Percentiles rank a stretch among this genome's conserved stretches.
phyloP scores from a whole-genome alignment of 2,797 vertebrate species.

The Falco cherrug region DNA sequence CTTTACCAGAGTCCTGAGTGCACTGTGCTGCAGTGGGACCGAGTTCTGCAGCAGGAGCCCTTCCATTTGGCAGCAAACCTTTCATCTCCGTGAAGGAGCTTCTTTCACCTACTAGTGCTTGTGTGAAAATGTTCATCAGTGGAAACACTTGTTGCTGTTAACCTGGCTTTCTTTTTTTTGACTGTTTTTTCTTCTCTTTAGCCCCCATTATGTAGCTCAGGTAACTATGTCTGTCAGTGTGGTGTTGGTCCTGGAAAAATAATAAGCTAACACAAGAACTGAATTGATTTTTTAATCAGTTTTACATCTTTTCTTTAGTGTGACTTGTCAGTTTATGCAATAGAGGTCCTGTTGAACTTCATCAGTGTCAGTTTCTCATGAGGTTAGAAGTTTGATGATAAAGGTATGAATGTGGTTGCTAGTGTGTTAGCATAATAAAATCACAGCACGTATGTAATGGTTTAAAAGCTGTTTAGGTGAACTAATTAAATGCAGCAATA shows the following conservation, averaged over 20 bases:
- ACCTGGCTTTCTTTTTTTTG: neutral
- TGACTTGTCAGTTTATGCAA: neutral
- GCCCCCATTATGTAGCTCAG: neutral
- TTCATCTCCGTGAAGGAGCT: neutral
- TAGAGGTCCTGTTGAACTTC: neutral
- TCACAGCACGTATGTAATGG: neutral
- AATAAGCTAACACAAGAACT: neutral
- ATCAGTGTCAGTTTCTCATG: neutral
- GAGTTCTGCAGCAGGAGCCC: neutral
- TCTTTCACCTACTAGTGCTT: neutral
- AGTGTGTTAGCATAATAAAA: neutral
- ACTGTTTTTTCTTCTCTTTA: neutral
- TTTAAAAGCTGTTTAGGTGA: neutral
- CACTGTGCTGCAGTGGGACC: accelerated
- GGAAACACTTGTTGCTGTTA: neutral
- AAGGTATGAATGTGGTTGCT: neutral
- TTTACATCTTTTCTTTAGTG: neutral
- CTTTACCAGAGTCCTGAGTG: neutral
- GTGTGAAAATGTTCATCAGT: neutral
- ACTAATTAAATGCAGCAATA: slow-evolving; percentile 8
- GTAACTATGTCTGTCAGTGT: neutral
- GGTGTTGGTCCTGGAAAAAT: neutral
- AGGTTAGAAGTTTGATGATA: neutral
- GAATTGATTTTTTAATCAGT: neutral
- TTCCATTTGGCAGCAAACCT: neutral